Evolutionary conservation across 2,888 invertebrate genomes (phyloP), one percentile per base, ranked within the genome.

Genomic region (Noctuana brunneofusca): DNA sequence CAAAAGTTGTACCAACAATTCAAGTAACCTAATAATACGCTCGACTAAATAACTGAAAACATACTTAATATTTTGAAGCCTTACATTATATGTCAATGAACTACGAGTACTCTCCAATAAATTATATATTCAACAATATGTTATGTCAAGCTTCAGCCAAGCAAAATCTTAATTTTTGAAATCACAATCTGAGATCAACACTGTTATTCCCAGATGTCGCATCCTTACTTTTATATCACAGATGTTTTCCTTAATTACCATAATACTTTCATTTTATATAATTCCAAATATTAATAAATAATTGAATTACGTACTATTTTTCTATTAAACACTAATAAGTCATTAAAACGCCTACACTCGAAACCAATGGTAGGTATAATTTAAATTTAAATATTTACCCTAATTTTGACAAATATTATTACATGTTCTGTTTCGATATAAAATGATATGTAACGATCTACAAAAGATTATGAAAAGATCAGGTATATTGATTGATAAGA

Each of bases 141-240:
- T 70, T 72, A 75, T 70, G 71, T 73, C 58, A 55, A 56, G 69
- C 65, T 66, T 60, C 41, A 69, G 70, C 68, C 67, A 71, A 70
- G n/a, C 71, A 70, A 68, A 68, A 58, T 48, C 68, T 72, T 75
- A 78, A 73, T 69, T 72, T 73, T 75, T 70, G 78, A 83, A 84
- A 63, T 82, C 81, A 84, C 81, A 82, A 78, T 79, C 81, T 86
- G 89, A 91, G 89, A 89, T 90, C 87, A 74, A 73, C 71, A 77
- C 75, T 72, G 78, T 73, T 72, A 80, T 85, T 83, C 84, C 87
- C 87, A 84, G 88, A 83, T 86, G 83, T 86, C 84, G 78, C 79
- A 75, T 73, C 75, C 85, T 87, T 86, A 88, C 81, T 79, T 80
- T 78, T 81, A 71, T 89, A 89, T 89, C 89, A 90, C 89, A 89